Evolutionary conservation across 35 echinoderm and acorn worm genomes (phyloP).

Genomic region (Anneissia japonica): DNA sequence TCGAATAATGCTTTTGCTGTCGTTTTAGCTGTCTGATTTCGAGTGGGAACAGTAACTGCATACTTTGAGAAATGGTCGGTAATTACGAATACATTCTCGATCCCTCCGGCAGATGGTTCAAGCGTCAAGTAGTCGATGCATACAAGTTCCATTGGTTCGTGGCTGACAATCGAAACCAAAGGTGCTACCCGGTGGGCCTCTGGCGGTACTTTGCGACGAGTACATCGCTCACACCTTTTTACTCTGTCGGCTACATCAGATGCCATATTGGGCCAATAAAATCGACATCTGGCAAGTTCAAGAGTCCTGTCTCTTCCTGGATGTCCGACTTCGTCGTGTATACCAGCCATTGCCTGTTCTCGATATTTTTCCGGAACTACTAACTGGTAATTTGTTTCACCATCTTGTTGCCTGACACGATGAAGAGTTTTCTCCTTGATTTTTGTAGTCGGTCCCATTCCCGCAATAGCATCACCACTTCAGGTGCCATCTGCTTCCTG

Average conservation of each 20-base stretch:
- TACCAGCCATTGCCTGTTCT: background rate
- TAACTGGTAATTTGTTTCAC: background rate
- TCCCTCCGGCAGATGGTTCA: background rate
- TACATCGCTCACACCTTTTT: background rate
- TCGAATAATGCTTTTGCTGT: background rate
- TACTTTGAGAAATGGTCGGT: slow-evolving; percentile 33
- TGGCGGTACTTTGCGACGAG: background rate
- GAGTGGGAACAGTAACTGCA: slow-evolving; percentile 15
- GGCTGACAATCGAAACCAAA: slow-evolving; percentile 32
- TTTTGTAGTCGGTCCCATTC: too few species aligned
- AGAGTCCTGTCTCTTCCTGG: slow-evolving; percentile 3
- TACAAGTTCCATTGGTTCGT: slow-evolving; percentile 31
- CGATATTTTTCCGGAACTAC: background rate
- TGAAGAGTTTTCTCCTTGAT: too few species aligned
- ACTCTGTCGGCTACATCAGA: background rate
- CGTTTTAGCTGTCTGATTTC: slow-evolving; percentile 4
- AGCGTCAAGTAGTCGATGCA: slow-evolving; percentile 28
- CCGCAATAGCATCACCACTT: background rate
- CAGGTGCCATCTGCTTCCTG: too few species aligned
- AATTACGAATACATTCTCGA: slow-evolving; percentile 17
- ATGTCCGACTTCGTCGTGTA: slow-evolving; percentile 21
- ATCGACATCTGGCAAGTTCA: background rate
- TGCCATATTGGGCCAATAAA: background rate
- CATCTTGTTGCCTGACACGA: too few species aligned
- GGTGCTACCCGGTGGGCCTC: background rate